Conservation (phyloP, 2,113 vertebrate species). For the Lanius collurio region DNA sequence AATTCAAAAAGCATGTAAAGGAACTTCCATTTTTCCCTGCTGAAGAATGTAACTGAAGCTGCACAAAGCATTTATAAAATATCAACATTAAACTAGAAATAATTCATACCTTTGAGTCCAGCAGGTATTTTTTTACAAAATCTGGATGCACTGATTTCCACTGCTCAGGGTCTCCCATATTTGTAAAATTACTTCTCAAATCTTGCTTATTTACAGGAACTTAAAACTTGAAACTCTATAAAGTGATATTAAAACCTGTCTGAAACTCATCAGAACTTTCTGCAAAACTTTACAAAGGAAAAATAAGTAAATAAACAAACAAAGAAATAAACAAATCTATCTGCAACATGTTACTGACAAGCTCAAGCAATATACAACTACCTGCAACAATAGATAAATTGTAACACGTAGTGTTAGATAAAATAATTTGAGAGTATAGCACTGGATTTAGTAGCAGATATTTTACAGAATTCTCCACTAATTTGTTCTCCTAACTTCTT, state of each 20-base stretch:
- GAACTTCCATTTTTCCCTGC: background rate
- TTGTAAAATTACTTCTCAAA: background rate
- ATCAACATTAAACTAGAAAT: background rate
- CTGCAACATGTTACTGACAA: background rate
- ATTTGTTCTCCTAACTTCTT: background rate
- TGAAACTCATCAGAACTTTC: background rate
- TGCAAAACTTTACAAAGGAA: background rate
- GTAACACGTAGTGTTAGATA: background rate
- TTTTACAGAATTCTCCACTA: background rate
- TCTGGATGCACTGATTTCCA: background rate
- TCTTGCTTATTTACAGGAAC: background rate
- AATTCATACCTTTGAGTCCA: background rate
- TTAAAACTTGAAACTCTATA: background rate
- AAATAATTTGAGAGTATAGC: background rate
- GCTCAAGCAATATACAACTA: background rate
- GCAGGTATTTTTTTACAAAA: background rate
- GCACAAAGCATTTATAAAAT: background rate
- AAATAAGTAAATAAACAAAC: background rate
- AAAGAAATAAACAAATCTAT: background rate
- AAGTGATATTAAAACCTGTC: background rate
- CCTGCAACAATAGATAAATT: background rate
- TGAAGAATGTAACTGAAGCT: background rate
- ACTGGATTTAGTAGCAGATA: background rate
- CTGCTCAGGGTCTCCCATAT: background rate
- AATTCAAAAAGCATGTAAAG: background rate